These are phyloP conservation scores for Sebastes melanostomus DNA, from an alignment of 2,797 vertebrate genomes.

Conservation along the genomic window DNA sequence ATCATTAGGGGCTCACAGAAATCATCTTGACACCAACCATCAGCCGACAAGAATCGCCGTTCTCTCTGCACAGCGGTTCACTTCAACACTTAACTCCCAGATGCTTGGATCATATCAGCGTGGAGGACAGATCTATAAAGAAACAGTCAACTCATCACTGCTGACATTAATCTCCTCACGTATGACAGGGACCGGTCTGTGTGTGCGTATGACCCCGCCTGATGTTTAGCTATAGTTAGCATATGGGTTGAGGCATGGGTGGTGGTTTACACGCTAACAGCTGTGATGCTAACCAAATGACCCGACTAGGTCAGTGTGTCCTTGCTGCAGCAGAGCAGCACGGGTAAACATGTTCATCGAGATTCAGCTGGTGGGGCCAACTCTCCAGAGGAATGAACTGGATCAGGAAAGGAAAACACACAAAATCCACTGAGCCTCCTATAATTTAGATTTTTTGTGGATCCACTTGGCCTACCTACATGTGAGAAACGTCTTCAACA, in stretches of 20 bases:
- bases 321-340: slow-evolving; percentile 29
- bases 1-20: slow-evolving; percentile 21
- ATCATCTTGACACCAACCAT: background rate
- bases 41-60: background rate
- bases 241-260: background rate
- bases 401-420: slow-evolving; percentile 1
- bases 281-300: slow-evolving; percentile 17
- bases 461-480: background rate
- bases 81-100: background rate
- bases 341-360: slow-evolving; percentile 6
- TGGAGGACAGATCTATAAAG: background rate
- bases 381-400: slow-evolving; percentile 24
- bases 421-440: background rate
- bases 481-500: background rate
- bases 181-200: background rate
- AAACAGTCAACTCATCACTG: background rate
- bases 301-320: slow-evolving; percentile 36
- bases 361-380: background rate
- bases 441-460: background rate
- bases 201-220: background rate
- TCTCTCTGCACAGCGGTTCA: background rate
- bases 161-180: background rate
- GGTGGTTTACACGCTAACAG: slow-evolving; percentile 4
- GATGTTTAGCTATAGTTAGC: background rate
- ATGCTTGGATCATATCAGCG: background rate